These are phyloP conservation scores for Cervus canadensis DNA, from an alignment of 2,113 vertebrate genomes.

Conservation along the genomic window DNA sequence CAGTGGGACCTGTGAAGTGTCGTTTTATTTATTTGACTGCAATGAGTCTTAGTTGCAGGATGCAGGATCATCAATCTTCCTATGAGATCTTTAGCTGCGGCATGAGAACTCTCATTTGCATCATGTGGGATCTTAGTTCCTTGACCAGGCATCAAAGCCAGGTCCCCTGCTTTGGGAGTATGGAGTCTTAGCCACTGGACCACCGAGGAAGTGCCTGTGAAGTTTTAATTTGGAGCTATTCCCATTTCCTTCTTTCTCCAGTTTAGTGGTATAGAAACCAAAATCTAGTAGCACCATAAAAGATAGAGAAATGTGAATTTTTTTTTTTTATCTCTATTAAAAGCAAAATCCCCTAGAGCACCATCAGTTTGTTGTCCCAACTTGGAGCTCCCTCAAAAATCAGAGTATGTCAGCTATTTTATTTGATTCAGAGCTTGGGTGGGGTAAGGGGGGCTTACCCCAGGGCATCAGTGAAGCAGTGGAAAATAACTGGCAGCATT, in stretches of 20 bases:
- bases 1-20: neutral
- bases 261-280: neutral
- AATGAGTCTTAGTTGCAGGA: neutral
- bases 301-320: neutral
- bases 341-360: neutral
- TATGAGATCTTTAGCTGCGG: fast-evolving
- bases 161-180: neutral
- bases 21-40: neutral
- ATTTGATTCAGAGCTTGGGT: neutral
- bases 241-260: neutral
- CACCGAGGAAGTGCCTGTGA: neutral
- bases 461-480: neutral
- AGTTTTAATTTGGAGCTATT: neutral
- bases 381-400: neutral
- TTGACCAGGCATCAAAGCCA: neutral
- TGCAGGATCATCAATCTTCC: neutral
- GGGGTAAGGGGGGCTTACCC: neutral
- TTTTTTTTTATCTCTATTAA: neutral
- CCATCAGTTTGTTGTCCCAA: neutral
- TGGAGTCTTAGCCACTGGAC: neutral
- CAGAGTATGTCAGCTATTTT: neutral
- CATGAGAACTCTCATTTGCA: neutral
- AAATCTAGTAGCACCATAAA: neutral
- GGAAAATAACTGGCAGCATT: neutral
- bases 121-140: neutral